Conservation (phyloP, 1,140 invertebrate species). For the Asobara japonica region DNA sequence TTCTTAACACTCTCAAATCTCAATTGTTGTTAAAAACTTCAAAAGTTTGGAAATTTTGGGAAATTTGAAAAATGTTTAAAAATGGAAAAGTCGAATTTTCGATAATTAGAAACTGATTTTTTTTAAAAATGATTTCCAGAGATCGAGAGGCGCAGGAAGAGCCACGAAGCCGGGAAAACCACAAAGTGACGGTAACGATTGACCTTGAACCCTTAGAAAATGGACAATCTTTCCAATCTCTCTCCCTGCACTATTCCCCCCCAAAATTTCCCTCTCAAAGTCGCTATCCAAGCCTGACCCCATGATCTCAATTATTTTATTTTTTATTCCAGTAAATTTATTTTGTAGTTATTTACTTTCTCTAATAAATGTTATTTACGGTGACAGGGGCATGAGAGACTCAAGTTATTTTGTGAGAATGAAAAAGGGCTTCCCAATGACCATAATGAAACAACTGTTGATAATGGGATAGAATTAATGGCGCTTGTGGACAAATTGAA, state of each 20-base stretch:
- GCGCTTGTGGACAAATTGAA: slow-evolving; percentile 44
- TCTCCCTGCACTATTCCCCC: neutral
- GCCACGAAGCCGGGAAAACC: neutral
- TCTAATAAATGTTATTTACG: neutral
- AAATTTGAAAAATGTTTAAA: neutral
- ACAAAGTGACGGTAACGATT: neutral
- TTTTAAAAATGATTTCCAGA: neutral
- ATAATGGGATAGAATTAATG: slow-evolving; percentile 29
- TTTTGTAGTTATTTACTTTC: neutral
- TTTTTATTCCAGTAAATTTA: neutral
- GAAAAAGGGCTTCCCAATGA: neutral
- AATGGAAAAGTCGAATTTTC: too few species aligned
- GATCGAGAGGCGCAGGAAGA: neutral
- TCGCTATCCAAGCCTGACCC: neutral
- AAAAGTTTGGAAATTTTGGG: too few species aligned
- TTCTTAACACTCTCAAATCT: too few species aligned
- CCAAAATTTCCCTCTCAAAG: neutral
- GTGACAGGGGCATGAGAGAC: neutral
- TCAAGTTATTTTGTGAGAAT: neutral
- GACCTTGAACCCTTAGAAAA: neutral
- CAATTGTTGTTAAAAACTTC: too few species aligned
- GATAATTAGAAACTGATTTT: too few species aligned
- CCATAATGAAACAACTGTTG: neutral
- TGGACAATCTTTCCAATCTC: neutral
- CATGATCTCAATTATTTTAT: neutral